These are phyloP conservation scores for Hyperoodon ampullatus DNA, from an alignment of 2,113 vertebrate species.

Conservation along the genomic window DNA sequence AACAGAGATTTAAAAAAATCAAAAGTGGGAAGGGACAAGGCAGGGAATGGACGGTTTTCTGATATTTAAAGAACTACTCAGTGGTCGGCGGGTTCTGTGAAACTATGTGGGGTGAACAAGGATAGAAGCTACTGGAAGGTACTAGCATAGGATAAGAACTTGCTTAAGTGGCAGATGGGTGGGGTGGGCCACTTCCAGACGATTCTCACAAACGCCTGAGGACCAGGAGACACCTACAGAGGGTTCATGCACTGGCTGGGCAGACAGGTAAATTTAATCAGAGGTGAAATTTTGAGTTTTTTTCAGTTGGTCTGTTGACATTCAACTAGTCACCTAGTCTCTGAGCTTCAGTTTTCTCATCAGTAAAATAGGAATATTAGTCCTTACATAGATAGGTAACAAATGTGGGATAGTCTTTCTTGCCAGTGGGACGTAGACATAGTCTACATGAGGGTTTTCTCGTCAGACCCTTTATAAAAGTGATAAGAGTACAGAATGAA, in stretches of 20 bases:
- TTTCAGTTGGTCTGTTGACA: background rate
- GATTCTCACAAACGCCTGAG: fast-evolving
- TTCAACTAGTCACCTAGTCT: background rate
- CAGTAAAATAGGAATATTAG: background rate
- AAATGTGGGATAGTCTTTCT: background rate
- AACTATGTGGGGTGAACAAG: background rate
- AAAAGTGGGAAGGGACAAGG: too few relatives aligned
- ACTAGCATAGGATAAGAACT: background rate
- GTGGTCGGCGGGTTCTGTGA: background rate
- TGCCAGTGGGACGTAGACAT: background rate
- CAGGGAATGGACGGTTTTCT: background rate
- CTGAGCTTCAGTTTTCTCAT: background rate
- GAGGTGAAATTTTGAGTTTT: background rate
- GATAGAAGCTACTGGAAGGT: background rate
- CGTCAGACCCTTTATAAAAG: background rate
- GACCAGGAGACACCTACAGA: background rate
- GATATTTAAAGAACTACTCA: background rate
- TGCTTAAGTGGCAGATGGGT: background rate
- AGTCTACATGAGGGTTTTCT: background rate
- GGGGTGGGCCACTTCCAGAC: too few relatives aligned
- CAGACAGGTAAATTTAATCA: background rate
- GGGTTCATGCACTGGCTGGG: too few relatives aligned
- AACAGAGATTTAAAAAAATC: background rate
- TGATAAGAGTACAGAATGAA: background rate
- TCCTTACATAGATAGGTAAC: background rate